Percentiles rank a stretch among this genome's conserved stretches.
These are phyloP conservation scores for Myotis yumanensis DNA, from an alignment of 2,113 vertebrate genomes.

Conservation along the genomic window DNA sequence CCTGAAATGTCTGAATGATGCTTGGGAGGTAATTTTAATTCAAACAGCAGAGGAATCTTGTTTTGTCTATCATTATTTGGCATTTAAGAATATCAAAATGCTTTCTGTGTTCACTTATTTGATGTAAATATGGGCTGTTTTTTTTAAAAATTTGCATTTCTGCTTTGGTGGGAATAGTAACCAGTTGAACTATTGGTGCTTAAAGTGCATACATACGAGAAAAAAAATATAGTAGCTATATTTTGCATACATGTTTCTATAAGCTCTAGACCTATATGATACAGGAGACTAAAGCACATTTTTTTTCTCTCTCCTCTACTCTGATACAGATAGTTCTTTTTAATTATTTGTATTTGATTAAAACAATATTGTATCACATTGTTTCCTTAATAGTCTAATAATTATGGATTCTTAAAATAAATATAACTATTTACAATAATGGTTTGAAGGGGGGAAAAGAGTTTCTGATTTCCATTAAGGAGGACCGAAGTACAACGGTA, in stretches of 20 bases:
- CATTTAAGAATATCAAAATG: background rate
- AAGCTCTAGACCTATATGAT: background rate
- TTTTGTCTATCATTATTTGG: background rate
- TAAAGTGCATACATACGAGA: background rate
- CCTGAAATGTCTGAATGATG: constrained; percentile 21
- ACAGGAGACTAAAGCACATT: background rate
- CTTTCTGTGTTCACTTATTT: constrained; percentile 62
- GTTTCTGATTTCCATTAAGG: constrained; percentile 19
- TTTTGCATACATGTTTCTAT: background rate
- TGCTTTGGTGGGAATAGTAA: constrained; percentile 43
- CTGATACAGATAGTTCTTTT: background rate
- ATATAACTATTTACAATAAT: background rate
- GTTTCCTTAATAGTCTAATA: constrained; percentile 12
- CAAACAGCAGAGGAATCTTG: background rate
- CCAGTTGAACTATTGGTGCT: constrained; percentile 19
- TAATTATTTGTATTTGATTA: background rate
- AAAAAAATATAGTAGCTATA: background rate
- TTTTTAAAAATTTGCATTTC: background rate
- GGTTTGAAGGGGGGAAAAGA: background rate
- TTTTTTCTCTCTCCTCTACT: background rate
- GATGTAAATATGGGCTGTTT: background rate
- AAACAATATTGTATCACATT: background rate
- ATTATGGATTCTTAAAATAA: background rate
- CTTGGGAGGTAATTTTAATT: background rate
- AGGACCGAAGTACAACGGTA: background rate